A percentile compares a stretch with the other conserved stretches of the same genome.
Evolutionary conservation across 2,113 vertebrate genomes (phyloP).

Genomic region (Ploceus nigricollis): DNA sequence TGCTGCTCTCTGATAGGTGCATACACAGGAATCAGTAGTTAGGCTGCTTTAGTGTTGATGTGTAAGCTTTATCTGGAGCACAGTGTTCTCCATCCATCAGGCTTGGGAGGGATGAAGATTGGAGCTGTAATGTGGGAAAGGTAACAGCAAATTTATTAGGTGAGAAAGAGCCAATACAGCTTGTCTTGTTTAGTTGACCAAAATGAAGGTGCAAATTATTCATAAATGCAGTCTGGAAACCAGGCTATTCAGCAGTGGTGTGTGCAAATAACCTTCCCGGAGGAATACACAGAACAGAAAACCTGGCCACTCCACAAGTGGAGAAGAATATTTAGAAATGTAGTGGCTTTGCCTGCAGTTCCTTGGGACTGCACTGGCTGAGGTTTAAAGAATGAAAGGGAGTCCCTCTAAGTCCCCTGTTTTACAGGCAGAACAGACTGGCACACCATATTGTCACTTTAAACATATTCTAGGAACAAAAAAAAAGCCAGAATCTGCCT

Average conservation of each 20-base stretch:
- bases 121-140: background rate
- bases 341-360: background rate
- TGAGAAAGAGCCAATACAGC: background rate
- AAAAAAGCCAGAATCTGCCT: constrained; percentile 21
- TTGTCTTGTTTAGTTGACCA: background rate
- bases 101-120: background rate
- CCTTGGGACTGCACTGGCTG: background rate
- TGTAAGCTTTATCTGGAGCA: background rate
- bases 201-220: background rate
- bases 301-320: background rate
- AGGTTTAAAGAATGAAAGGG: background rate
- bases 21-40: background rate
- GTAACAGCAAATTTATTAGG: background rate
- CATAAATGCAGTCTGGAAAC: background rate
- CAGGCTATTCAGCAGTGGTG: background rate
- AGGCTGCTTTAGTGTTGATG: background rate
- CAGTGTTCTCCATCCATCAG: background rate
- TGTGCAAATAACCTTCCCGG: background rate
- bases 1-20: fast-evolving
- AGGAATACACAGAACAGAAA: background rate
- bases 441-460: constrained; percentile 34
- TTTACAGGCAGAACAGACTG: constrained; percentile 37
- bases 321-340: background rate
- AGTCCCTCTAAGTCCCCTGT: background rate
- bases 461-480: constrained; percentile 21